Conservation (phyloP, 2,113 vertebrate genomes). For the Benitochromis conjunctus region DNA sequence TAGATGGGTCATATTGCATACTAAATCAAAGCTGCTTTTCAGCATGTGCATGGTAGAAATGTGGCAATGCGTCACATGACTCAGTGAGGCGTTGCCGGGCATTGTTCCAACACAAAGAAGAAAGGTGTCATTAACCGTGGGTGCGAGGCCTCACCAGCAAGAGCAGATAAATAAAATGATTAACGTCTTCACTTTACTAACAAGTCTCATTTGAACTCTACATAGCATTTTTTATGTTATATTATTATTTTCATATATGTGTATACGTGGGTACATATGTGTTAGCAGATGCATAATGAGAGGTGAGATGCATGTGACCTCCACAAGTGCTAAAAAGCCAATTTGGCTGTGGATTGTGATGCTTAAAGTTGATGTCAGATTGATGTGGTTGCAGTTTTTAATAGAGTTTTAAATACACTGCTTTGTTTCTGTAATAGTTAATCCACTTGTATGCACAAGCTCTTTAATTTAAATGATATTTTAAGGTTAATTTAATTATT, state of each 20-base stretch:
- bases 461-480: background rate
- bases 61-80: background rate
- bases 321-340: background rate
- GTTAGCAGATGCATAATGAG: background rate
- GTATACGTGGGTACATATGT: background rate
- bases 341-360: background rate
- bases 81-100: background rate
- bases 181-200: background rate
- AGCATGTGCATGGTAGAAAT: background rate
- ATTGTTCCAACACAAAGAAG: background rate
- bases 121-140: too few species aligned
- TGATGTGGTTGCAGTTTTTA: background rate
- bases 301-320: background rate
- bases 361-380: background rate
- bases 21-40: background rate
- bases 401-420: background rate
- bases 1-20: background rate
- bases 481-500: background rate
- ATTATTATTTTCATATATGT: background rate
- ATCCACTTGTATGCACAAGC: background rate
- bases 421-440: background rate
- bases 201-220: background rate
- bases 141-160: background rate
- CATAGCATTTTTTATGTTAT: background rate
- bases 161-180: background rate